Percentiles rank a stretch among this genome's conserved stretches.
These are phyloP conservation scores for Caenorhabditis auriculariae DNA, from an alignment of 2,888 invertebrate species.

Conservation along the genomic window DNA sequence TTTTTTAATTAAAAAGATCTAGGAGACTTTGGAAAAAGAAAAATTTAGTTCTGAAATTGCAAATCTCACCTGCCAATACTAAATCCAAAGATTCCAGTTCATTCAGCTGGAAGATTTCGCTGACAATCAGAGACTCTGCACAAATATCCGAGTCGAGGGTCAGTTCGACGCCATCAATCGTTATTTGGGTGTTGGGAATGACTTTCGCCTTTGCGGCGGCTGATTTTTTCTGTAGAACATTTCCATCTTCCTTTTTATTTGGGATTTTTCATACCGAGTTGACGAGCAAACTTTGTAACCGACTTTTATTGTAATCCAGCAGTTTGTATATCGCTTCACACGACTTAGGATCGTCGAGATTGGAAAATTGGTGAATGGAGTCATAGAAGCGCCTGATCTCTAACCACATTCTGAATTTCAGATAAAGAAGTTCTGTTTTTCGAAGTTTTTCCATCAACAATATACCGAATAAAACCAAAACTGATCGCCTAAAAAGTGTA, in stretches of 20 bases:
- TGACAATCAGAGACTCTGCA: slow-evolving; percentile 32
- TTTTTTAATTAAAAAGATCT: too few relatives aligned
- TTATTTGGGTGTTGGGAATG: slow-evolving; percentile 6
- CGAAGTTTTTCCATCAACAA: too few relatives aligned
- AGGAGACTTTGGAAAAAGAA: too few relatives aligned
- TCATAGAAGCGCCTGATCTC: slow-evolving; percentile 23
- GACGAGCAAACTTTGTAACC: slow-evolving; percentile 11
- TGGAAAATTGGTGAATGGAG: slow-evolving; percentile 4
- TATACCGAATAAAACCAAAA: too few relatives aligned
- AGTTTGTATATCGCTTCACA: not conserved
- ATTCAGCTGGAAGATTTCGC: slow-evolving; percentile 36
- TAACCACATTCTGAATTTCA: slow-evolving; percentile 19
- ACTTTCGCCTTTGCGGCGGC: slow-evolving; percentile 6
- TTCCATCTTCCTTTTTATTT: not conserved
- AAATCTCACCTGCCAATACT: slow-evolving; percentile 33
- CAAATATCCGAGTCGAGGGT: slow-evolving; percentile 18
- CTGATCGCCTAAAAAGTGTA: too few relatives aligned
- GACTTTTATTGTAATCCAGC: slow-evolving; percentile 13
- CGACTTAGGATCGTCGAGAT: slow-evolving; percentile 13
- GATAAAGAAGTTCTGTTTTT: too few relatives aligned
- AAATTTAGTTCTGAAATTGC: not conserved
- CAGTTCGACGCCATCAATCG: slow-evolving; percentile 17
- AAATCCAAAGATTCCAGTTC: slow-evolving; percentile 44
- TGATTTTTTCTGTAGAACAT: slow-evolving; percentile 6
- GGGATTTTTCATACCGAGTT: slow-evolving; percentile 15